phyloP scores from a whole-genome alignment of 2,113 vertebrate genomes.

The Phalacrocorax brasilianus region DNA sequence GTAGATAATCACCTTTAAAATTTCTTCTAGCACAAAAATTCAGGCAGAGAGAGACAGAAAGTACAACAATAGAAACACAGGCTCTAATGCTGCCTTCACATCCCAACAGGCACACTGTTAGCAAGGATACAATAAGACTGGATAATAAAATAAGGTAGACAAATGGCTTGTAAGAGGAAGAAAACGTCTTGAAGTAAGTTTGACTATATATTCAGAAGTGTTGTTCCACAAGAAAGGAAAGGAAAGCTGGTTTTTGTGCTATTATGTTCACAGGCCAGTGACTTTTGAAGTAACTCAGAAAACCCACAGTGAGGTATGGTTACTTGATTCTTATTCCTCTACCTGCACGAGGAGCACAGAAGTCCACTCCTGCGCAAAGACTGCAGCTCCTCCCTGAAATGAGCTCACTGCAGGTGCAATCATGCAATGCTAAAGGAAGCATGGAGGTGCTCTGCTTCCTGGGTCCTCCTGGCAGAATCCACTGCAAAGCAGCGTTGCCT shows the following conservation, averaged over 20 bases:
- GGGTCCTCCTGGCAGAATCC: not conserved
- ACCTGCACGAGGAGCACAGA: not conserved
- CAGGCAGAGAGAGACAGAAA: not conserved
- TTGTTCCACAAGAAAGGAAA: not conserved
- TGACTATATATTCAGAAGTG: not conserved
- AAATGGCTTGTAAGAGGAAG: not conserved
- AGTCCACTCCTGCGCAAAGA: not conserved
- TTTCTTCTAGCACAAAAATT: conserved; percentile 23
- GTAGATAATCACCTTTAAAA: conserved; percentile 32
- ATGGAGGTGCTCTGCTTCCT: not conserved
- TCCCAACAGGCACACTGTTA: not conserved
- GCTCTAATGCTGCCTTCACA: not conserved
- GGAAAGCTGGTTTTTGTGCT: not conserved
- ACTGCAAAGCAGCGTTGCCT: not conserved
- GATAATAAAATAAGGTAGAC: not conserved
- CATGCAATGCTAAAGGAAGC: fast-evolving
- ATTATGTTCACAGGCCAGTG: not conserved
- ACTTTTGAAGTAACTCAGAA: not conserved
- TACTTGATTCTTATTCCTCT: not conserved
- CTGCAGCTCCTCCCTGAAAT: not conserved
- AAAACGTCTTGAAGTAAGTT: not conserved
- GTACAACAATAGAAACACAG: not conserved
- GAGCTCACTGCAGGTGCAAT: not conserved
- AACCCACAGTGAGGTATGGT: not conserved
- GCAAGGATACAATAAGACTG: not conserved